phyloP scores from a whole-genome alignment of 1,140 invertebrate genomes.

The Acromyrmex heyeri region DNA sequence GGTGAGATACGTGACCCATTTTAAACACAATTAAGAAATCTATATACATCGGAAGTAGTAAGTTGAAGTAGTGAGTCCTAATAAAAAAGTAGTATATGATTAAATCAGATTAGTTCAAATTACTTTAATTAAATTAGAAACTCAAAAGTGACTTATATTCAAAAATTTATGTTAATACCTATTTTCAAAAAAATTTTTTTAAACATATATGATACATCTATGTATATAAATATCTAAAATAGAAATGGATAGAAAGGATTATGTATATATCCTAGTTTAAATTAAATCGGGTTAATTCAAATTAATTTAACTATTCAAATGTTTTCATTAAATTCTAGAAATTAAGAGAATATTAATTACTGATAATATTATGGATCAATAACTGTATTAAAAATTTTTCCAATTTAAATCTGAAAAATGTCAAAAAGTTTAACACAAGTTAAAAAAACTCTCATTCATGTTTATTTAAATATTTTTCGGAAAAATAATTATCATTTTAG shows the following conservation, averaged over 20 bases:
- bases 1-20: background rate
- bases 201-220: background rate
- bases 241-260: background rate
- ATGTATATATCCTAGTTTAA: background rate
- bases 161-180: background rate
- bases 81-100: background rate
- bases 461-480: background rate
- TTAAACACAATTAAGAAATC: conserved; percentile 16
- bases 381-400: no score
- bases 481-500: background rate
- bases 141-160: background rate
- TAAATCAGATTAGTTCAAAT: background rate
- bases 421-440: background rate
- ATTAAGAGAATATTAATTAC: background rate
- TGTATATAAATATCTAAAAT: background rate
- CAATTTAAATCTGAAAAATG: conserved; percentile 1
- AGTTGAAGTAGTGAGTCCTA: background rate
- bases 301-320: background rate
- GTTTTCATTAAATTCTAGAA: background rate
- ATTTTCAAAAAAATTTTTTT: background rate
- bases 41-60: background rate
- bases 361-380: background rate
- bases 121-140: background rate
- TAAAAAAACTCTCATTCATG: background rate
- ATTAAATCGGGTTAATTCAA: background rate